Evolutionary conservation across 2,888 invertebrate species (phyloP), one percentile per base, ranked within the genome.

Genomic region (Drosophila mettleri): DNA sequence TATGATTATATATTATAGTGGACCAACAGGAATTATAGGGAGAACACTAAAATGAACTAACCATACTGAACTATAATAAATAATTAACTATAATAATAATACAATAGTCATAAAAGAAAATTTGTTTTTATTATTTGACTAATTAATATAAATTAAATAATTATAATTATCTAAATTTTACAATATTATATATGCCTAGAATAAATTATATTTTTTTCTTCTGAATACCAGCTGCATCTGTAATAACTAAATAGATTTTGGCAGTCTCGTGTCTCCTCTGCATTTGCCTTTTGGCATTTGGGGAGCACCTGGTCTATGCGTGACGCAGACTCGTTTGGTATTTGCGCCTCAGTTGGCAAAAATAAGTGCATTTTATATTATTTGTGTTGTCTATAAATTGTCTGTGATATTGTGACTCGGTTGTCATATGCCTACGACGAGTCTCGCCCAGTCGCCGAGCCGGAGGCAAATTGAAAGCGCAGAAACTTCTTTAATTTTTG

Each of bases 401-500:
- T 20, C 20, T 31, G 14, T 18, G 16, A 16, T 27, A 24, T 27
- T 27, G 45, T 16, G 29, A 16, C 27, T 20, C 43, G 14, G n/a
- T 49, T 69, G 69, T 61, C 63, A 63, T 49, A 49, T 69, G 65
- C 59, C 62, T 61, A 76, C 53, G 34, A 43, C n/a, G 45, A n/a
- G 29, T n/a, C n/a, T n/a, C n/a, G n/a, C n/a, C 54, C 64, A 52
- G 16, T 20, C 49, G 49, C 22, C 49, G 59, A 51, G 70, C 55
- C 62, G 39, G 20, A 43, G 85, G 81, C 85, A 81, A 84, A 84
- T 84, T 84, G 75, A 74, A 67, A 69, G 55, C 69, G 69, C 51
- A 80, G 73, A 78, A 85, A 85, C 84, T 85, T 89, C 78, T 89
- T 90, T 81, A 89, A 86, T 89, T 86, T 86, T 86, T 74, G 64